Evolutionary conservation across 2,888 invertebrate genomes (phyloP).

Genomic region (Diploptera punctata): DNA sequence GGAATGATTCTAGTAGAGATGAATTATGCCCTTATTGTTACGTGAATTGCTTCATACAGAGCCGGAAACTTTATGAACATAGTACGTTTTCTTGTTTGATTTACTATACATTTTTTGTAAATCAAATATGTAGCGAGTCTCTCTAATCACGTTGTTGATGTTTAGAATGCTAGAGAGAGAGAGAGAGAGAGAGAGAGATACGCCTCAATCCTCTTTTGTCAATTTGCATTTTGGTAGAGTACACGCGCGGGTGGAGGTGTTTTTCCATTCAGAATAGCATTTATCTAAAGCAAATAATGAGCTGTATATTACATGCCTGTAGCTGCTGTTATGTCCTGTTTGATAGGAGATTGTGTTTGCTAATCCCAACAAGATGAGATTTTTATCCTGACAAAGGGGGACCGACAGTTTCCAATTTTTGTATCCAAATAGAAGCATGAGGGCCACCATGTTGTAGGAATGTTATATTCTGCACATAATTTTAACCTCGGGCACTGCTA

Average conservation of each 20-base stretch:
- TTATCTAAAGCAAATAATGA: constrained; percentile 40
- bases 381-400: constrained; percentile 41
- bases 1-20: too few species aligned
- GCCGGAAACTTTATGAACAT: too few species aligned
- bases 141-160: constrained; percentile 16
- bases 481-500: not conserved
- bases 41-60: too few species aligned
- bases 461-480: constrained; percentile 24
- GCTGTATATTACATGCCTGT: constrained; percentile 33
- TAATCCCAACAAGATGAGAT: constrained; percentile 41
- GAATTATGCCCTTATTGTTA: too few species aligned
- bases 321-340: constrained; percentile 22
- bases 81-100: too few species aligned
- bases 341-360: constrained; percentile 32
- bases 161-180: not conserved
- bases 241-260: constrained; percentile 29
- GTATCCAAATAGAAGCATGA: constrained; percentile 37
- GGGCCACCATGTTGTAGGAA: constrained; percentile 15
- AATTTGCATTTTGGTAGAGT: constrained; percentile 36
- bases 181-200: not conserved
- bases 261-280: constrained; percentile 34
- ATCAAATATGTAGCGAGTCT: not conserved
- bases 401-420: constrained; percentile 39
- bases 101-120: not conserved
- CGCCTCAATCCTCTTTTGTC: constrained; percentile 29